A percentile compares a stretch with the other conserved stretches of the same genome.
Evolutionary conservation across 2,797 vertebrate genomes (phyloP).

Genomic region (Melanotaenia trifasciata): DNA sequence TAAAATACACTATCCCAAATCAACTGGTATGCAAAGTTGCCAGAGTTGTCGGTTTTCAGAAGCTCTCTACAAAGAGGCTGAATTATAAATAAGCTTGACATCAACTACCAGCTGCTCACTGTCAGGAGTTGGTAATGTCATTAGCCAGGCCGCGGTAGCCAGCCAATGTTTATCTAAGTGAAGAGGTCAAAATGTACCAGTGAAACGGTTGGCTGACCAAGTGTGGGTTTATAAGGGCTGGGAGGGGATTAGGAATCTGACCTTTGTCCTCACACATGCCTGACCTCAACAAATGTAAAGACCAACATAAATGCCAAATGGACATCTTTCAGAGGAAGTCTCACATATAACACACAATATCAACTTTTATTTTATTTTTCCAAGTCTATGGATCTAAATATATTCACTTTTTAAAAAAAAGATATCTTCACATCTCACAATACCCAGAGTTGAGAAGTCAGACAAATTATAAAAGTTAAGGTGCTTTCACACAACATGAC

Average conservation of each 20-base stretch:
- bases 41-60: slow-evolving; percentile 21
- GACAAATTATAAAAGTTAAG: background rate
- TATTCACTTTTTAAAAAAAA: background rate
- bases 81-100: slow-evolving; percentile 22
- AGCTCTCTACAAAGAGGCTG: slow-evolving; percentile 7
- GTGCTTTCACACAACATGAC: background rate
- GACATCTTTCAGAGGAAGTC: slow-evolving; percentile 1
- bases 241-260: slow-evolving; percentile 55
- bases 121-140: slow-evolving; percentile 25
- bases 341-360: background rate
- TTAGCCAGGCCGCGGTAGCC: slow-evolving; percentile 16
- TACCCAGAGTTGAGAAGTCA: background rate
- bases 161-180: slow-evolving; percentile 30
- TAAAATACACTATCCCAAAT: slow-evolving; percentile 25
- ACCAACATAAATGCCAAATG: slow-evolving; percentile 18
- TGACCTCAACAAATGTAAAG: slow-evolving; percentile 20
- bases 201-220: slow-evolving; percentile 40
- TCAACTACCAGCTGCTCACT: slow-evolving; percentile 23
- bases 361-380: background rate
- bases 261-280: slow-evolving; percentile 47
- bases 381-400: background rate
- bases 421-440: background rate
- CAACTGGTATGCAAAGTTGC: slow-evolving; percentile 21
- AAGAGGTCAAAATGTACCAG: slow-evolving; percentile 60
- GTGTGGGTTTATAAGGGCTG: slow-evolving; percentile 13